Evolutionary conservation across 1,140 invertebrate genomes (phyloP), one percentile per base, ranked within the genome.

Genomic region (Oncopodura yosiiana): DNA sequence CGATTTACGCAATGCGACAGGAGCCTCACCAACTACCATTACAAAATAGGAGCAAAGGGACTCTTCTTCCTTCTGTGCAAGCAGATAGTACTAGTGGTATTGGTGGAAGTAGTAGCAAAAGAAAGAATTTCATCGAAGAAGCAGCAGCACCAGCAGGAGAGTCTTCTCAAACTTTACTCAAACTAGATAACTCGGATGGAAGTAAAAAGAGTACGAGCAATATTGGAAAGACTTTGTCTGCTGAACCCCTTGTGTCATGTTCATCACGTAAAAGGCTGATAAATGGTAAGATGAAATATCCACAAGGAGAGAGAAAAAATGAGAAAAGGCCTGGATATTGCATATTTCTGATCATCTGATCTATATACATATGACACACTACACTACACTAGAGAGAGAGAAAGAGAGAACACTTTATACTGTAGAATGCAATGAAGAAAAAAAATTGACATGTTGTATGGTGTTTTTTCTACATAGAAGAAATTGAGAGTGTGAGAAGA

Each of bases 1-100:
- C 60, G 38, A 54, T 61, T 61, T 57, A 61, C 60, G 60, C 60
- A 62, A 55, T 62, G 56, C 55, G 60, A 62, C 60, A 62, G 36
- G 56, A 54, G 45, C 51, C 44, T 51, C 39, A 23, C 30, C 46
- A 44, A 43, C 32, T n/a, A 32, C 32, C 32, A 52, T 56, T 56
- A 56, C 48, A 36, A 53, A 50, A 56, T 44, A 43, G 43, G 23
- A 51, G 58, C 43, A 24, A 36, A 32, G 58, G 54, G 53, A 61
- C 56, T n/a, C n/a, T n/a, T n/a, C n/a, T n/a, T n/a, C n/a, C n/a
- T 56, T 61, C 49, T 32, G 37, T 56, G 32, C 52, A 55, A 38
- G 42, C 52, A 16, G 58, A 60, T 60, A 45, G 42, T 23, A 53
- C 37, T 46, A 46, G 27, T 32, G 44, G 34, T 30, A 21, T 19